Conservation (phyloP, 2,797 vertebrate species). For the Erethizon dorsatum region DNA sequence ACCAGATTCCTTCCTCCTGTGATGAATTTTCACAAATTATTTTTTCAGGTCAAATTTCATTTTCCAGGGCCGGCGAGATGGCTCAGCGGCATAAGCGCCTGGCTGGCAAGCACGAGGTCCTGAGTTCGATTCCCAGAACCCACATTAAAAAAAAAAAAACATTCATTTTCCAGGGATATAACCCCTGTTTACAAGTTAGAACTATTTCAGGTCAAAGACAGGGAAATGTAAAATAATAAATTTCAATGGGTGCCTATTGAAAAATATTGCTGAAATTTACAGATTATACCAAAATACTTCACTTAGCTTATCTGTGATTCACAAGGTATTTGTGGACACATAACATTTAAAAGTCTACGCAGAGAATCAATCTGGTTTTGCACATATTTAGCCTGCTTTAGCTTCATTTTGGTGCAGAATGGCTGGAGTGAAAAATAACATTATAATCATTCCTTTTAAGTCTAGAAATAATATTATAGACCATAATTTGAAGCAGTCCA, state of each 20-base stretch:
- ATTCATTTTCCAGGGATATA: not conserved
- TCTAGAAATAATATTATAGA: not conserved
- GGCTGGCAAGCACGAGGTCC: no score
- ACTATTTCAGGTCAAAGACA: not conserved
- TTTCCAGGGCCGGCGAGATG: not conserved
- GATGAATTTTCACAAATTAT: not conserved
- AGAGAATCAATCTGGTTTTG: not conserved
- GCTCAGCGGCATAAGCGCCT: no score
- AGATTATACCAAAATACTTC: not conserved
- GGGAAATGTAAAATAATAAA: not conserved
- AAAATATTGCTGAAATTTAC: not conserved
- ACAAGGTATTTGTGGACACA: not conserved
- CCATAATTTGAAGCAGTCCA: not conserved
- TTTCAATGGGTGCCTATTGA: accelerated
- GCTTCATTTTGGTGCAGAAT: not conserved
- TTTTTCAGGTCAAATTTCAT: not conserved
- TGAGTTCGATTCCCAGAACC: no score
- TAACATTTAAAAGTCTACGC: not conserved
- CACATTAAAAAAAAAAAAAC: no score
- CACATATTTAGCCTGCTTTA: not conserved
- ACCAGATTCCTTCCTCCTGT: not conserved
- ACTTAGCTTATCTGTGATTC: not conserved
- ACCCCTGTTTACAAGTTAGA: no score
- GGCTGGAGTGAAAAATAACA: not conserved
- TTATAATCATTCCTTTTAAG: not conserved